These are phyloP conservation scores for Thysanoteuthis rhombus DNA, from an alignment of 2,888 invertebrate genomes.

Conservation along the genomic window DNA sequence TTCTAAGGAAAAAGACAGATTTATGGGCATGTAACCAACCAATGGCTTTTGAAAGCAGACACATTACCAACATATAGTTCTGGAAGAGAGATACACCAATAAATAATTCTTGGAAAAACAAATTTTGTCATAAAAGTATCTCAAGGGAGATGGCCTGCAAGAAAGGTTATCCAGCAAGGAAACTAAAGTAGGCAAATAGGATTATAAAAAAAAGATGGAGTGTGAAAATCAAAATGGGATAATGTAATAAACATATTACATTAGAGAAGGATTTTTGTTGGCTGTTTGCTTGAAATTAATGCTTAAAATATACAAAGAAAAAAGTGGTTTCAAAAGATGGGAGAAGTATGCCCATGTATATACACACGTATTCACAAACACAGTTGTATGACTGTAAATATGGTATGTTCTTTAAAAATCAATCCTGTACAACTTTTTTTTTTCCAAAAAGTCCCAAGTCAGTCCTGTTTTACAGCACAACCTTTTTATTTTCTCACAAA, in stretches of 20 bases:
- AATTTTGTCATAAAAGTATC: neutral
- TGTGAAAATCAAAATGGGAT: conserved; percentile 12
- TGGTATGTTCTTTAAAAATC: too few relatives aligned
- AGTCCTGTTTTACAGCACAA: too few relatives aligned
- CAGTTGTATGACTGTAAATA: too few relatives aligned
- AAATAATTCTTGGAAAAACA: conserved; percentile 12
- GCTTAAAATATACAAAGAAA: neutral
- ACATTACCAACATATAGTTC: neutral
- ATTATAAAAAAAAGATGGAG: neutral
- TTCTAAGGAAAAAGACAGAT: neutral
- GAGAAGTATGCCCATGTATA: neutral
- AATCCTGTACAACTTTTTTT: too few relatives aligned
- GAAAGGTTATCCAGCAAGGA: neutral
- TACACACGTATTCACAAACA: neutral
- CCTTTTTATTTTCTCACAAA: too few relatives aligned
- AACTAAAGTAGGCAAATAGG: neutral
- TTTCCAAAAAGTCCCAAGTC: too few relatives aligned
- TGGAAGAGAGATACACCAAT: conserved; percentile 12
- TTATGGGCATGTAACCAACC: neutral
- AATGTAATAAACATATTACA: conserved; percentile 12
- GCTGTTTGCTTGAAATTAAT: neutral
- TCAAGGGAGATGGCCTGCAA: neutral
- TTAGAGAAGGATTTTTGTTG: neutral
- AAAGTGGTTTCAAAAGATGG: neutral
- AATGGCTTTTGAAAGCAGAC: neutral